These are phyloP conservation scores for Desmodus rotundus DNA, from an alignment of 2,113 vertebrate genomes.

Conservation along the genomic window DNA sequence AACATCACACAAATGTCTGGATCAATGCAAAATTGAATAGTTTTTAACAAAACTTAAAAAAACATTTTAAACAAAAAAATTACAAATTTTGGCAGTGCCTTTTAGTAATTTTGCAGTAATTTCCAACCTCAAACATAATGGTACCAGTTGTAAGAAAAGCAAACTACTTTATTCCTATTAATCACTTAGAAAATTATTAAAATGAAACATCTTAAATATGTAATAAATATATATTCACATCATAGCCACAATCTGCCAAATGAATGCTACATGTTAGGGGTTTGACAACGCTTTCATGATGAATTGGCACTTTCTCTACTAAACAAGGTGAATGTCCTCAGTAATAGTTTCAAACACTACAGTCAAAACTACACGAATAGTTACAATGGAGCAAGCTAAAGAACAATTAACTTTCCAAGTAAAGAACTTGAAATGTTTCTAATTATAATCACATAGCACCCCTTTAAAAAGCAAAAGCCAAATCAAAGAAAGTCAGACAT, in stretches of 20 bases:
- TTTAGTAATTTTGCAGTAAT: slow-evolving; percentile 31
- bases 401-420: slow-evolving; percentile 53
- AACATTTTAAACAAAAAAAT: not conserved
- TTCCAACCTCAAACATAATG: slow-evolving; percentile 50
- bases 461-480: slow-evolving; percentile 59
- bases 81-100: slow-evolving; percentile 5
- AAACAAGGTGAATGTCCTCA: not conserved
- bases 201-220: slow-evolving; percentile 25
- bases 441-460: slow-evolving; percentile 69
- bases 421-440: slow-evolving; percentile 64
- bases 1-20: not conserved
- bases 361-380: not conserved
- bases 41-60: not conserved
- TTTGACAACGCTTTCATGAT: not conserved
- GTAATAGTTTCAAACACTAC: not conserved
- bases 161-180: slow-evolving; percentile 38
- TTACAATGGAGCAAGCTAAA: not conserved
- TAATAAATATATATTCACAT: slow-evolving; percentile 26
- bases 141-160: slow-evolving; percentile 63
- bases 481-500: slow-evolving; percentile 74
- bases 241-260: slow-evolving; percentile 21
- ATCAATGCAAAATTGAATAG: not conserved
- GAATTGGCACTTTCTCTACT: not conserved
- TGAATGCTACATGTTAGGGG: not conserved
- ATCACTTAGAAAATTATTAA: slow-evolving; percentile 65